Percentiles rank a stretch among this genome's conserved stretches.
Conservation (phyloP, 2,797 vertebrate species). For the Myotis vivesi region DNA sequence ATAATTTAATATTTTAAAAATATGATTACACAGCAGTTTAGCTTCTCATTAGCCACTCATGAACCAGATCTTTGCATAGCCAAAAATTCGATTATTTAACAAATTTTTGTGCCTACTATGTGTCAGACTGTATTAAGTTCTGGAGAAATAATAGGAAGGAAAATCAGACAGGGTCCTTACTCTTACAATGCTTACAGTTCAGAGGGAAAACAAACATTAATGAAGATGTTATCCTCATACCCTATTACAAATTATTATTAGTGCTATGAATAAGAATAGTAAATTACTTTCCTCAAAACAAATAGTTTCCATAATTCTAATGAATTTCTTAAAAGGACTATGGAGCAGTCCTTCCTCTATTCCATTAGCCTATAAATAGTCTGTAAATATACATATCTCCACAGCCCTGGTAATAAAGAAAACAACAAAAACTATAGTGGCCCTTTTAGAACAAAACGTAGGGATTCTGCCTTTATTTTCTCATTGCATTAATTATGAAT, state of each 20-base stretch:
- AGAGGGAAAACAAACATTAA: slow-evolving; percentile 1
- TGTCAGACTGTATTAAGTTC: background rate
- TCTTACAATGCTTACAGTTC: background rate
- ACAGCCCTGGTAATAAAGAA: background rate
- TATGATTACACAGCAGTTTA: background rate
- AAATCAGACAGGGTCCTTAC: slow-evolving; percentile 1
- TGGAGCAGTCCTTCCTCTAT: background rate
- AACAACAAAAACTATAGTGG: background rate
- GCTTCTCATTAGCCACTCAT: background rate
- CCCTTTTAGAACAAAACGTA: background rate
- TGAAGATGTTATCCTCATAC: background rate
- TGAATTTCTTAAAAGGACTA: slow-evolving; percentile 1
- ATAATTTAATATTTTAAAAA: background rate
- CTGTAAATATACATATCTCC: background rate
- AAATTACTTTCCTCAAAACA: background rate
- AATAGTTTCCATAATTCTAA: slow-evolving; percentile 16
- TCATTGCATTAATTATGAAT: background rate
- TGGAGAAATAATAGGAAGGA: background rate
- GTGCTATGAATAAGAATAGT: slow-evolving; percentile 1
- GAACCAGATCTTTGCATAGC: background rate
- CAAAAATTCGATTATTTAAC: background rate
- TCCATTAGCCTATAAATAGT: background rate
- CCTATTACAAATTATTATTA: background rate
- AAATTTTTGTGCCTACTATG: background rate
- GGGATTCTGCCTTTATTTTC: background rate